phyloP scores from a whole-genome alignment of 2,113 vertebrate genomes.

The Natator depressus region DNA sequence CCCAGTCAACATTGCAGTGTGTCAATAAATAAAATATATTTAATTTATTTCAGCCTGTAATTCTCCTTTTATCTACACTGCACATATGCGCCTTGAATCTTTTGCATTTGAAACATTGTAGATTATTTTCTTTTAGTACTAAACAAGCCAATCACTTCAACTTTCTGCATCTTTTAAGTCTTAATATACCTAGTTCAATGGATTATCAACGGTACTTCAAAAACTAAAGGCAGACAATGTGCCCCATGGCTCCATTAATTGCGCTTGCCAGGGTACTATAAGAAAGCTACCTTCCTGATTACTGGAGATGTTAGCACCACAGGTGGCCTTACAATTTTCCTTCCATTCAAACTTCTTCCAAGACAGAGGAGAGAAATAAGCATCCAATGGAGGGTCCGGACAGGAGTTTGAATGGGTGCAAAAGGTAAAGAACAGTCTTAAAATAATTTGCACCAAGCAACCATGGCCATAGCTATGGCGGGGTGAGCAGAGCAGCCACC shows the following conservation, averaged over 20 bases:
- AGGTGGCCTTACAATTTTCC: too few species aligned
- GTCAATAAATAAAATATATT: not conserved
- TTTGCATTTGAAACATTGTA: not conserved
- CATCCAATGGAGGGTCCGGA: too few species aligned
- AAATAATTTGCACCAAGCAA: too few species aligned
- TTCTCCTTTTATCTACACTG: not conserved
- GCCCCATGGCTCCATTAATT: rapidly evolving
- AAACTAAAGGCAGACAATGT: rapidly evolving
- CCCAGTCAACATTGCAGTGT: not conserved
- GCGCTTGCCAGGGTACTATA: not conserved
- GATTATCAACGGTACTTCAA: not conserved
- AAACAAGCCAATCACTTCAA: not conserved
- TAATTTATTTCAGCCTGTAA: not conserved
- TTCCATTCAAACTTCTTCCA: too few species aligned
- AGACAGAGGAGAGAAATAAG: too few species aligned
- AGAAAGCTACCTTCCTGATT: too few species aligned
- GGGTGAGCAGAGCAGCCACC: too few species aligned
- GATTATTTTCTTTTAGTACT: not conserved
- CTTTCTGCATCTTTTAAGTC: not conserved
- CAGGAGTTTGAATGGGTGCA: too few species aligned
- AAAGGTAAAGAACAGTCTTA: too few species aligned
- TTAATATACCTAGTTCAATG: not conserved
- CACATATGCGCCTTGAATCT: not conserved
- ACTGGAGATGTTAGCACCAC: too few species aligned
- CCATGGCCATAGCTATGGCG: too few species aligned